phyloP scores from a whole-genome alignment of 2,888 invertebrate species.

The Cecidostiba fungosa region DNA sequence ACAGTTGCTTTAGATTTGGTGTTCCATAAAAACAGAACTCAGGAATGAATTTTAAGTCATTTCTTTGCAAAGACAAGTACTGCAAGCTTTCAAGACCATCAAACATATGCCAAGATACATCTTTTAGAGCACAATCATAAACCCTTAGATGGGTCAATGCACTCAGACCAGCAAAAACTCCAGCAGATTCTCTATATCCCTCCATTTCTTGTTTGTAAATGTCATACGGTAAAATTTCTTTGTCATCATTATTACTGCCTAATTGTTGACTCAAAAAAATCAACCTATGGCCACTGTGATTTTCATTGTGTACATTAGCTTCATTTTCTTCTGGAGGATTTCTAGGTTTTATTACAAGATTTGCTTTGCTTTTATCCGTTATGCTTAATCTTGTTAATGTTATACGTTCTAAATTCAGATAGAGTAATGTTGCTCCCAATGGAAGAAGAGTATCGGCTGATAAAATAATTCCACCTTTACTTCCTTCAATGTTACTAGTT shows the following conservation, averaged over 20 bases:
- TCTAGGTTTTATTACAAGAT: constrained; percentile 73
- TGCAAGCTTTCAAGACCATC: constrained; percentile 83
- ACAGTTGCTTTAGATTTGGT: constrained; percentile 84
- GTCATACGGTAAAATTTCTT: constrained; percentile 85
- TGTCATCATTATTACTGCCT: constrained; percentile 74
- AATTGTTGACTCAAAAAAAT: constrained; percentile 75
- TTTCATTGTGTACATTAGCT: constrained; percentile 58
- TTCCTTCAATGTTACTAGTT: constrained; percentile 58
- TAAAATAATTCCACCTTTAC: constrained; percentile 69
- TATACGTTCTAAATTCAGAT: constrained; percentile 74
- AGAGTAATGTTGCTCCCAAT: constrained; percentile 71
- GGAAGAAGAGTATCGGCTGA: constrained; percentile 73
- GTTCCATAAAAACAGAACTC: constrained; percentile 87
- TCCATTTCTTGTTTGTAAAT: constrained; percentile 82
- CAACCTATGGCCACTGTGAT: constrained; percentile 72
- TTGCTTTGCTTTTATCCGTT: constrained; percentile 70
- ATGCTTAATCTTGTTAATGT: constrained; percentile 70
- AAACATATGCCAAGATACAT: constrained; percentile 87
- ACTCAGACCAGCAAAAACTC: constrained; percentile 81
- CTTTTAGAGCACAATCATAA: constrained; percentile 83
- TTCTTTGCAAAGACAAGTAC: constrained; percentile 85
- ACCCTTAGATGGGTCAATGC: constrained; percentile 83
- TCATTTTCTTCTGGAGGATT: constrained; percentile 60
- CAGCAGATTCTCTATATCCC: constrained; percentile 80
- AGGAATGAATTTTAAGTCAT: constrained; percentile 84